Base-by-base conservation (phyloP, 2,797 vertebrate genomes). In the Pelochelys cantorii region DNA sequence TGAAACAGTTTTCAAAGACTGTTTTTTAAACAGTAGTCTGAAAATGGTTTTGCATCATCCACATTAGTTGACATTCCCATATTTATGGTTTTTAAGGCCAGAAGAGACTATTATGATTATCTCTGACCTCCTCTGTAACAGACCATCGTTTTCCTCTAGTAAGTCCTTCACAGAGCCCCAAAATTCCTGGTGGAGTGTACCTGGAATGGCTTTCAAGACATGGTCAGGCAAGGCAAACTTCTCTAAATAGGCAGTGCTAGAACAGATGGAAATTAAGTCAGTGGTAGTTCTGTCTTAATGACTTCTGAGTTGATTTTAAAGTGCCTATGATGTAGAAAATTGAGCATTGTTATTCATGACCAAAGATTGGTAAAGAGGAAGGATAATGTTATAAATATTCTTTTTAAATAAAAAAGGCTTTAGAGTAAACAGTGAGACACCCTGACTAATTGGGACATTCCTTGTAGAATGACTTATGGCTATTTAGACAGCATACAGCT, bases 31-130 rank as follows among this genome's bases (percentile, higher is more conserved):
- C 81, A 92, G 86, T 95, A 94, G 89, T 90, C 81, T 86, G 91
- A 90, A 85, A 94, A 90, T 59, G 87, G 78, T 74, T 96, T 92
- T 95, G 34, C 11, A n/a, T n/a, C 18, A 37, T 34, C 88, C 91
- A 90, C 65, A 3, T 68, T 86, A 68, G 74, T 11, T 90, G 86
- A 3, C 56, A 42, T 79, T 68, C 88, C 93, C 93, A 77, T 87
- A 81, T 88, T 96, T 0, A 0, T 37, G 94, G 87, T 85, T 87
- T 68, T 54, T 55, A 59, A 0, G 0, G 80, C 87, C 95, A 80
- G 88, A 95, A 96, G 94, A 87, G 68, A 95, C 18, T 79, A 88
- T 81, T 96, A 87, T 95, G 93, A 87, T 94, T 94, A 94, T 94
- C 84, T 79, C 92, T 59, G 80, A 93, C 89, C 84, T 92, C 60